Evolutionary conservation across 30 jellyfish, hydroid and myxozoan species (phyloP).

Genomic region (Nemopilema nomurai): DNA sequence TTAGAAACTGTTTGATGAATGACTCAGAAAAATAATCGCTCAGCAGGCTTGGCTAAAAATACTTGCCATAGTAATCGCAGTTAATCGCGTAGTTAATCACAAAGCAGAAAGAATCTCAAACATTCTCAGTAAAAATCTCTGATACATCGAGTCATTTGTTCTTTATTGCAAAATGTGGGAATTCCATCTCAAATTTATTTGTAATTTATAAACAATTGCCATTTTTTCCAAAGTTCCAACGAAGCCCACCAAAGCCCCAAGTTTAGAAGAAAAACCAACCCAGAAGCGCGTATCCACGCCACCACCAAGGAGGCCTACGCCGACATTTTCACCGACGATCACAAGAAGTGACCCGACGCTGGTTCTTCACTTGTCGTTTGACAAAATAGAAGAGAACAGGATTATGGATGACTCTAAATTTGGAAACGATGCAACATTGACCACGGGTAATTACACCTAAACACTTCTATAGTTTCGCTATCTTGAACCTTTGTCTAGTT

Average conservation of each 20-base stretch:
- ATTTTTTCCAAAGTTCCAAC: too few relatives aligned
- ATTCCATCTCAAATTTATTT: too few relatives aligned
- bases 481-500: too few relatives aligned
- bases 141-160: too few relatives aligned
- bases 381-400: conserved; percentile 83
- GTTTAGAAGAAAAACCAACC: conserved; percentile 4
- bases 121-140: too few relatives aligned
- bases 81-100: too few relatives aligned
- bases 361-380: conserved; percentile 87
- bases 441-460: conserved; percentile 58
- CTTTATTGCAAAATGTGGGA: too few relatives aligned
- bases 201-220: too few relatives aligned
- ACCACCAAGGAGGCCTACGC: conserved; percentile 45
- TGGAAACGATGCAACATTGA: conserved; percentile 84
- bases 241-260: conserved; percentile 68
- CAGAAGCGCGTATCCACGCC: neutral
- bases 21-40: too few relatives aligned
- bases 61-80: too few relatives aligned
- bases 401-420: conserved; percentile 81
- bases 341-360: conserved; percentile 75
- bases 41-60: too few relatives aligned
- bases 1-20: neutral
- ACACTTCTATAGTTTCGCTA: neutral
- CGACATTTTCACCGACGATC: conserved; percentile 86
- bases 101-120: too few relatives aligned